phyloP scores from a whole-genome alignment of 2,113 vertebrate species.

The Toxotes chatareus region DNA sequence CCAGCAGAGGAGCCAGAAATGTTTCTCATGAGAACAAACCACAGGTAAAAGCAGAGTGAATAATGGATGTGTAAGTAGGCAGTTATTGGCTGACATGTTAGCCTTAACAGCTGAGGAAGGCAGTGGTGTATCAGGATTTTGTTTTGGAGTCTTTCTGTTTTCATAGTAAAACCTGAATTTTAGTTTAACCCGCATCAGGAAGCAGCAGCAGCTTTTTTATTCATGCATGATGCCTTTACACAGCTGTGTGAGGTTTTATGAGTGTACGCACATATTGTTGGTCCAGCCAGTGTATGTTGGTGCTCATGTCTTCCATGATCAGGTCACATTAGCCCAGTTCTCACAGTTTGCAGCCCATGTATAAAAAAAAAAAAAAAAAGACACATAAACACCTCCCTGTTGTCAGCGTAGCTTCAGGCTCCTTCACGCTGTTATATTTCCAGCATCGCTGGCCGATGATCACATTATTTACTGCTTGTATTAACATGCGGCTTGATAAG shows the following conservation, averaged over 20 bases:
- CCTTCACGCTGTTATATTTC: slow-evolving; percentile 68
- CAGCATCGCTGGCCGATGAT: slow-evolving; percentile 63
- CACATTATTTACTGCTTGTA: slow-evolving; percentile 79
- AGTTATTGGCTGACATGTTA: too few species aligned
- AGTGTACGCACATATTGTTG: not conserved
- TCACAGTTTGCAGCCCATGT: slow-evolving; percentile 63
- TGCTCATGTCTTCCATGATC: slow-evolving; percentile 67
- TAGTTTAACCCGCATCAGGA: too few species aligned
- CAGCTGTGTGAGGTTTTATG: not conserved
- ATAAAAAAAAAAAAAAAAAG: not conserved
- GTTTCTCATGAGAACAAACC: too few species aligned
- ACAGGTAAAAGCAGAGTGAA: too few species aligned
- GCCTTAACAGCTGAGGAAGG: too few species aligned
- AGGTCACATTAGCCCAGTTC: slow-evolving; percentile 82
- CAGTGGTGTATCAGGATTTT: too few species aligned
- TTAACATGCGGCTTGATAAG: slow-evolving; percentile 83
- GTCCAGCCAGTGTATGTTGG: slow-evolving; percentile 35
- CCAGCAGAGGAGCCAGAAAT: too few species aligned
- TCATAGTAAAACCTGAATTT: not conserved
- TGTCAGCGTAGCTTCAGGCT: slow-evolving; percentile 59
- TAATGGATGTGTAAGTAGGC: too few species aligned
- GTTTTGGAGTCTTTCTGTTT: too few species aligned
- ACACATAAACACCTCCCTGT: slow-evolving; percentile 42
- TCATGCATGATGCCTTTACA: not conserved
- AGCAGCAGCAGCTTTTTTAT: not conserved